Conservation (phyloP, 2,113 vertebrate genomes). For the Taxidea taxus region DNA sequence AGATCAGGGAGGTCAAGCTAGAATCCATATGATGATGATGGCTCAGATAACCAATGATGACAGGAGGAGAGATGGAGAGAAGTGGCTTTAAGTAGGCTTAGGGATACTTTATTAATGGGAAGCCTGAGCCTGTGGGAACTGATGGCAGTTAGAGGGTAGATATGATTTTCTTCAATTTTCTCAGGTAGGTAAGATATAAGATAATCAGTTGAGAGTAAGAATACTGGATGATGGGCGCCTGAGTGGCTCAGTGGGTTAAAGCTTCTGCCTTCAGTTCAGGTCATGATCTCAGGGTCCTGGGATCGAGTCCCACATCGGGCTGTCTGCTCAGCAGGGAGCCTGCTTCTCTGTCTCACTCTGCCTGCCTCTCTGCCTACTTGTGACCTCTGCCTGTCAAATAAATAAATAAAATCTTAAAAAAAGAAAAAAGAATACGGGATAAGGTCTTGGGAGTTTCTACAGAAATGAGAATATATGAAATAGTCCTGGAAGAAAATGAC, state of each 20-base stretch:
- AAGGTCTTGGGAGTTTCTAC: not conserved
- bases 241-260: too few species aligned
- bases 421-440: not conserved
- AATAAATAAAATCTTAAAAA: too few species aligned
- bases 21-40: not conserved
- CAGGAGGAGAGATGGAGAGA: not conserved
- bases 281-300: too few species aligned
- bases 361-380: too few species aligned
- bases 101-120: not conserved
- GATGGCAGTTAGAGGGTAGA: not conserved
- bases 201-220: not conserved
- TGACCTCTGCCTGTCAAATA: too few species aligned
- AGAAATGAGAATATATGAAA: not conserved
- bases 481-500: not conserved
- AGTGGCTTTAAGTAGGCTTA: not conserved
- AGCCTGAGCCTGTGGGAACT: not conserved
- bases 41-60: not conserved
- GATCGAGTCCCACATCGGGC: too few species aligned
- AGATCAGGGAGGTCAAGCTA: not conserved
- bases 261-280: too few species aligned
- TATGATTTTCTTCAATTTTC: not conserved
- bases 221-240: too few species aligned
- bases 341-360: too few species aligned
- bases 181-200: not conserved
- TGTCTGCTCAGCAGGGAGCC: too few species aligned